Percentiles rank a stretch among this genome's conserved stretches.
Evolutionary conservation across 2,113 vertebrate species (phyloP).

Genomic region (Neofelis nebulosa): DNA sequence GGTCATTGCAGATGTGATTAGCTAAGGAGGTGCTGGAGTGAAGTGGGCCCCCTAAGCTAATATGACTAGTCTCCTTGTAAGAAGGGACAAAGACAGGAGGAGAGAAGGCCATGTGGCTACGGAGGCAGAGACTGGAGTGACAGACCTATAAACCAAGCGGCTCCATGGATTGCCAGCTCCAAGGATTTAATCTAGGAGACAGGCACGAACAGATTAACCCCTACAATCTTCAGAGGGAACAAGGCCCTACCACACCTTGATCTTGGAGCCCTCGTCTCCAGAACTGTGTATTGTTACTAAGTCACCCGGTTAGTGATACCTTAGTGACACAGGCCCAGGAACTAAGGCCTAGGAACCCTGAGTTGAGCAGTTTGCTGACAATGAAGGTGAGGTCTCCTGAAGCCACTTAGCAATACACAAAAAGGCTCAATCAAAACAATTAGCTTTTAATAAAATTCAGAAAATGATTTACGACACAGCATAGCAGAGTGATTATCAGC

Average conservation of each 20-base stretch:
- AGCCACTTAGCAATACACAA: not conserved
- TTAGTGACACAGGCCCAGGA: not conserved
- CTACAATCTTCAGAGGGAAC: not conserved
- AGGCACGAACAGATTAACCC: not conserved
- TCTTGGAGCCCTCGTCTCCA: not conserved
- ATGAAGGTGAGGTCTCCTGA: not conserved
- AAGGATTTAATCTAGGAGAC: not conserved
- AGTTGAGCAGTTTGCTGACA: not conserved
- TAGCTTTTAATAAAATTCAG: not conserved
- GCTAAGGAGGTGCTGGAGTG: not conserved
- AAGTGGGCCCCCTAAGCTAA: not conserved
- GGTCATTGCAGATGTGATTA: not conserved
- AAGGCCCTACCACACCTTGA: too few species aligned
- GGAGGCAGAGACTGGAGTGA: not conserved
- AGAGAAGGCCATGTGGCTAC: not conserved
- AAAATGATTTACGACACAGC: not conserved
- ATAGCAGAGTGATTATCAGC: not conserved
- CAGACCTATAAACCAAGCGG: fast-evolving
- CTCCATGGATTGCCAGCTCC: fast-evolving
- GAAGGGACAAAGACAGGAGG: too few species aligned
- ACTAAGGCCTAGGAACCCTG: not conserved
- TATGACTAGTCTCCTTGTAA: not conserved
- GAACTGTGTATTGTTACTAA: not conserved
- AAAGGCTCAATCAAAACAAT: not conserved
- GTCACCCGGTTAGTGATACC: not conserved